Evolutionary conservation across 2,797 vertebrate species (phyloP), one percentile per base, ranked within the genome.

Genomic region (Pangasius macronema): DNA sequence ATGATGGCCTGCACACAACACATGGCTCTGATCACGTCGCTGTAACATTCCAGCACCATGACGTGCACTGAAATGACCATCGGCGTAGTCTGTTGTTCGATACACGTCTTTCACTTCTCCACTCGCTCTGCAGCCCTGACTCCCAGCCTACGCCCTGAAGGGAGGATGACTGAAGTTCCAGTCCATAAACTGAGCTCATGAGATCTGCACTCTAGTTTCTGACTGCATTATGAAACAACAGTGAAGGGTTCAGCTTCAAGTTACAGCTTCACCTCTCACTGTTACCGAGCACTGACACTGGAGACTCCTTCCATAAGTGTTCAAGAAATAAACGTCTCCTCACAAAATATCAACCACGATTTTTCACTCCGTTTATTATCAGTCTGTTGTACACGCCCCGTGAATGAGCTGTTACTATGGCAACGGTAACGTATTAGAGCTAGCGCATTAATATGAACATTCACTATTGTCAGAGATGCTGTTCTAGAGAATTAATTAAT

Each of bases 21-120:
- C 55, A 84, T 81, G 86, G 68, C 42, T 61, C 16, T n/a, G 59
- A 85, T 90, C 67, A 77, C 51, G 11, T 63, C 51, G 20, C 39
- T 30, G 3, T 49, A 49, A 82, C 85, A 86, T 90, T 87, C 85
- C 82, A 57, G 57, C 82, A 24, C 63, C 18, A 18, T 90, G 79
- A 88, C 67, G 16, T 87, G 1, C 18, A 5, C 30, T 11, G 51
- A 22, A 42, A 39, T 18, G 49, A 75, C 42, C 42, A 14, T 55
- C 75, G 22, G 49, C 8, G 18, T 11, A 1, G 51, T 11, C 1
- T 79, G 53, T 24, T 80, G 30, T 39, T 81, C 55, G 20, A 81
- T 27, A 55, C 13, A 3, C 22, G 55, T 81, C 55, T 59, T 27
- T 81, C 22, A 39, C 16, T 81, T 14, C 55, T 22, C n/a, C 20